phyloP scores from a whole-genome alignment of 35 echinoderm and acorn worm genomes.

The Chiridota heheva region DNA sequence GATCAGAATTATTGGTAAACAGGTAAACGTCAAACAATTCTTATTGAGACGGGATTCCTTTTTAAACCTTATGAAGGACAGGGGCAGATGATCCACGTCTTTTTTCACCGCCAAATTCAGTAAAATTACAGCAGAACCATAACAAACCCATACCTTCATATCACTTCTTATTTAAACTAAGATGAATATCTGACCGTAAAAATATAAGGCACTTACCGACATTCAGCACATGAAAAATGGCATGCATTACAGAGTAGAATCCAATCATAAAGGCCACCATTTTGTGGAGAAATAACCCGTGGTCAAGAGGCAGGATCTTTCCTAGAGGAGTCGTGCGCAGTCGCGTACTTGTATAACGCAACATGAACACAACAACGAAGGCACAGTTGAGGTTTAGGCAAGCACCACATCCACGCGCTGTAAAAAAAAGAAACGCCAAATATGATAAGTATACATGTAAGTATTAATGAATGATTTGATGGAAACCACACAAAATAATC shows the following conservation, averaged over 20 bases:
- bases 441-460: neutral
- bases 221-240: conserved; percentile 12
- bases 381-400: conserved; percentile 58
- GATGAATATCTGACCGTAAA: neutral
- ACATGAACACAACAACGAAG: conserved; percentile 51
- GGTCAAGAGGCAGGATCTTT: conserved; percentile 26
- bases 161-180: neutral
- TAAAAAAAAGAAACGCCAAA: neutral
- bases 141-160: neutral
- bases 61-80: neutral
- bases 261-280: conserved; percentile 29
- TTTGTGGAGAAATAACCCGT: conserved; percentile 32
- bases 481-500: neutral
- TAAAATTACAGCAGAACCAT: neutral
- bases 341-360: conserved; percentile 49
- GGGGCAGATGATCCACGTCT: neutral
- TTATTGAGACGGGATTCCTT: too few species aligned
- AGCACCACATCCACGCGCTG: conserved; percentile 67
- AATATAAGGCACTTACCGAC: conserved; percentile 18
- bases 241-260: conserved; percentile 10
- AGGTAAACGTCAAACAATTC: too few species aligned
- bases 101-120: neutral
- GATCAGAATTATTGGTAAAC: too few species aligned
- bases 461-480: neutral
- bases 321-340: conserved; percentile 9